These are phyloP conservation scores for Pammene fasciana DNA, from an alignment of 2,888 invertebrate genomes.

Conservation along the genomic window DNA sequence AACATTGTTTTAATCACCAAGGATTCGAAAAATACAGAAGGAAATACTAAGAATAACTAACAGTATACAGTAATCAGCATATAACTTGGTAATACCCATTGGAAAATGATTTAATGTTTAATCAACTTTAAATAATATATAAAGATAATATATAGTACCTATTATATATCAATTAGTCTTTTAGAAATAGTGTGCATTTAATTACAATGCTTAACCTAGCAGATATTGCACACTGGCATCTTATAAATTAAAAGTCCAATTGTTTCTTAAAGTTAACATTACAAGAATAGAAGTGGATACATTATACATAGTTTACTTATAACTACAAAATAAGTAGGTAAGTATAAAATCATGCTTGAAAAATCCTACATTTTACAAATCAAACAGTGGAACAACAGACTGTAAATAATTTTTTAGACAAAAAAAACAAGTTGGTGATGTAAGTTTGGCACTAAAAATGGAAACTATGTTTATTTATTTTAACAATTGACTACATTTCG, in stretches of 20 bases:
- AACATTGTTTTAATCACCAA: neutral
- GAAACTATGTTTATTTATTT: conserved; percentile 3
- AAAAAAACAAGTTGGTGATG: conserved; percentile 4
- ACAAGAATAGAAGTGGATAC: conserved; percentile 21
- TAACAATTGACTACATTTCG: conserved; percentile 18
- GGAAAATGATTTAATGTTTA: conserved; percentile 18
- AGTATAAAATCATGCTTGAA: conserved; percentile 24
- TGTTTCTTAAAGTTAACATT: conserved; percentile 17
- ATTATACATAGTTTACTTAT: conserved; percentile 5
- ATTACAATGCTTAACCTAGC: conserved; percentile 25
- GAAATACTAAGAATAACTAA: neutral
- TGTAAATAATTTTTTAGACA: neutral
- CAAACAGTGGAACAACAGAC: conserved; percentile 1
- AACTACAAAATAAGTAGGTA: conserved; percentile 9
- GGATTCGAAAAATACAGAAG: neutral
- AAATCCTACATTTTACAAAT: conserved; percentile 10
- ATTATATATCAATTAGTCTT: conserved; percentile 22
- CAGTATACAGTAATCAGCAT: neutral
- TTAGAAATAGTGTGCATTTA: conserved; percentile 29
- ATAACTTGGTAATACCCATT: neutral
- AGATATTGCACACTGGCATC: conserved; percentile 40
- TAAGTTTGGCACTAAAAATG: conserved; percentile 37
- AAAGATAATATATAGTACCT: conserved; percentile 34
- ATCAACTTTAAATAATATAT: conserved; percentile 27
- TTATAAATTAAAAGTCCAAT: conserved; percentile 30